Conservation (phyloP, 2,113 vertebrate species). For the Actenoides hombroni region DNA sequence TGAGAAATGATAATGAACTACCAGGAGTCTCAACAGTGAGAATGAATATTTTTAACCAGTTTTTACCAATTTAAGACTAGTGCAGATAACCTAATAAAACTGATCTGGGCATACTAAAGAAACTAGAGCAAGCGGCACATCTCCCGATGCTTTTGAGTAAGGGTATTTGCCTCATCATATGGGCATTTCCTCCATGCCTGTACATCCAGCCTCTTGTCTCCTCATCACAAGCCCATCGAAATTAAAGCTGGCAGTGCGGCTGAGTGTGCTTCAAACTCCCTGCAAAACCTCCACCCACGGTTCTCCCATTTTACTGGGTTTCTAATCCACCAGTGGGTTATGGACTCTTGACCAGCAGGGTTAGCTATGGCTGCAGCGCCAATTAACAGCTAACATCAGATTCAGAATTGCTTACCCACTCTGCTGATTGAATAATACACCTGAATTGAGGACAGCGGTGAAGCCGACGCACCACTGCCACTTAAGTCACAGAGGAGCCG, state of each 20-base stretch:
- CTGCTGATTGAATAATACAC: not conserved
- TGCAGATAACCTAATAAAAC: not conserved
- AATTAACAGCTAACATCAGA: not conserved
- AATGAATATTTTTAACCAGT: not conserved
- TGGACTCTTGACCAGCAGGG: not conserved
- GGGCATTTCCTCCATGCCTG: not conserved
- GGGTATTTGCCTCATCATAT: not conserved
- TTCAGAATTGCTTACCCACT: not conserved
- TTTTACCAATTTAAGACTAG: not conserved
- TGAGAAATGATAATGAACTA: not conserved
- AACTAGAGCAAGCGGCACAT: not conserved
- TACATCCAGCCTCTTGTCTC: not conserved
- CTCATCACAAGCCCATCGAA: not conserved
- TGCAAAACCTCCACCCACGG: not conserved
- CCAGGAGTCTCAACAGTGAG: not conserved
- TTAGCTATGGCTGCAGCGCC: not conserved
- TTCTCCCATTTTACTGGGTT: not conserved
- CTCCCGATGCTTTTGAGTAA: not conserved
- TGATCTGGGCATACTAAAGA: not conserved
- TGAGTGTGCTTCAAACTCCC: not conserved
- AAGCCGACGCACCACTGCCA: not conserved
- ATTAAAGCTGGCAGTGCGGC: not conserved
- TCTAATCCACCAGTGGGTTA: not conserved
- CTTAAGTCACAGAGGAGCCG: not conserved
- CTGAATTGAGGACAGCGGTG: rapidly evolving